Percentiles rank a stretch among this genome's conserved stretches.
Conservation (phyloP, 2,888 invertebrate genomes). For the Oegoconia quadripuncta region DNA sequence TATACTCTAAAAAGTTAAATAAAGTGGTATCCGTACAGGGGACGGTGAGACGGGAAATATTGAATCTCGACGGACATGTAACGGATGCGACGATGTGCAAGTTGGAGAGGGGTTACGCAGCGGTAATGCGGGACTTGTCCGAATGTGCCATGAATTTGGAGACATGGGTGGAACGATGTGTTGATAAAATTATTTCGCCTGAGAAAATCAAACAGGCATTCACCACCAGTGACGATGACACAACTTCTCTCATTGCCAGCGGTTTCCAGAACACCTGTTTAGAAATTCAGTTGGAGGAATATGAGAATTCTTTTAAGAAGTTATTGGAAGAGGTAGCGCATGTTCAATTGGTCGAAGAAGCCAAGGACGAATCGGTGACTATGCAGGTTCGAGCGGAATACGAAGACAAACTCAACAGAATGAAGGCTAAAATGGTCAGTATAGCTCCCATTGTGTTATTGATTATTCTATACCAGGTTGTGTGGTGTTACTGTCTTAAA, state of each 20-base stretch:
- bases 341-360: conserved; percentile 46
- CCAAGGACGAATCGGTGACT: conserved; percentile 44
- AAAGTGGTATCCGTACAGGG: conserved; percentile 57
- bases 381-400: conserved; percentile 82
- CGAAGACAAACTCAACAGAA: conserved; percentile 86
- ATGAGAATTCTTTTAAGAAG: conserved; percentile 64
- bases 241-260: conserved; percentile 38
- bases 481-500: conserved; percentile 72
- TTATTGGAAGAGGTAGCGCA: conserved; percentile 53
- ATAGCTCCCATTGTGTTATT: conserved; percentile 65
- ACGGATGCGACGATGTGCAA: conserved; percentile 48
- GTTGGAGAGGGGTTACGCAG: conserved; percentile 60
- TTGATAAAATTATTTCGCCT: conserved; percentile 48
- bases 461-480: conserved; percentile 68
- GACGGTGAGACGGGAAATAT: conserved; percentile 60
- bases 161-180: conserved; percentile 61
- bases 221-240: conserved; percentile 44
- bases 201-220: conserved; percentile 66
- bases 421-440: conserved; percentile 91
- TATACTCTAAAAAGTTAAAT: conserved; percentile 60
- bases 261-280: conserved; percentile 56
- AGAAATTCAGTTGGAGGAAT: conserved; percentile 59
- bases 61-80: conserved; percentile 49
- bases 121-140: conserved; percentile 60
- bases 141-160: conserved; percentile 61